Base-by-base conservation (phyloP, 1,140 invertebrate species). In the Asbolus verrucosus region DNA sequence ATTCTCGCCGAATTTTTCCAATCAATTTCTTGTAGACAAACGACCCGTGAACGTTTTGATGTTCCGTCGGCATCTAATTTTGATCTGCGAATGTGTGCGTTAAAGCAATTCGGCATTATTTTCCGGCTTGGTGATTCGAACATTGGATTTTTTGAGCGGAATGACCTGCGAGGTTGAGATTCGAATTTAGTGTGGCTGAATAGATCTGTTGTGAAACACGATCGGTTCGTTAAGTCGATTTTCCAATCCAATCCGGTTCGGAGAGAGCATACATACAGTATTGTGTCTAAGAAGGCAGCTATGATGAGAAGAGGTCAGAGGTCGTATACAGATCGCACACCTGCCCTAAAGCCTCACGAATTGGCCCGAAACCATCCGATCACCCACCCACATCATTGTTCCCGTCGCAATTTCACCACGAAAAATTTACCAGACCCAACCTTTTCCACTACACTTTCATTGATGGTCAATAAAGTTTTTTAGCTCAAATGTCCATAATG, bases 241-340 rank as follows among this genome's bases (percentile, higher is more conserved):
- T 62, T 62, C 60, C 31, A 36, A 50, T 50, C 43, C 54, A 36
- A 39, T 62, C 33, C 60, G 18, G 60, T 62, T 19, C 15, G 27
- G 19, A 59, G 27, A 59, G 50, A 59, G 50, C 50, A 38, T 6
- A 66, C 33, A 46, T 67, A 19, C 54, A 59, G 68, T 71, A 74
- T 74, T 74, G 73, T 74, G 63, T 71, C 66, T 74, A 69, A 71
- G 69, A 43, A 63, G 61, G 63, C 70, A 60, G 63, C 72, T 43
- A 70, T 70, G 67, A 70, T 67, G 72, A 61, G 62, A 72, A 61
- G 62, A 72, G 73, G 70, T 75, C 68, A 75, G 43, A 67, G 73
- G 70, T 75, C 73, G 72, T 41, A 67, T 14, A 38, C 73, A 69
- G 73, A 71, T 75, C 73, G 65, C 73, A 73, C 67, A 75, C 73